These are phyloP conservation scores for Halichondria panicea DNA, from an alignment of 37 sponge, comb jelly and placozoan genomes.

Conservation along the genomic window DNA sequence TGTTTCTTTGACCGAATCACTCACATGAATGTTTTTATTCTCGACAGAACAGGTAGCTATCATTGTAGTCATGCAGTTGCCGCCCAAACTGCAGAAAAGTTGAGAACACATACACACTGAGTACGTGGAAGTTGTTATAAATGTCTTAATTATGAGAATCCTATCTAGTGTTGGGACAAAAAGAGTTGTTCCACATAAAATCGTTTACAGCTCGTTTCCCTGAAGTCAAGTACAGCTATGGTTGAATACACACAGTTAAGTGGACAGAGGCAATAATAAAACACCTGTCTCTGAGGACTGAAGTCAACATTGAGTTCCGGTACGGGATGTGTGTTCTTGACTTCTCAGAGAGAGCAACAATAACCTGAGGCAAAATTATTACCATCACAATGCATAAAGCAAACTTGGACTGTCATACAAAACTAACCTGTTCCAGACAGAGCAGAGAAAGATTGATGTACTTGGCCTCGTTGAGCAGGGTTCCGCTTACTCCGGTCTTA, in stretches of 20 bases:
- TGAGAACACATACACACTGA: background rate
- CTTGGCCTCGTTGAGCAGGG: conserved; percentile 90
- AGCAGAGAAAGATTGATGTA: conserved; percentile 98
- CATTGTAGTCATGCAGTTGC: conserved; percentile 98
- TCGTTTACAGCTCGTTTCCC: no score
- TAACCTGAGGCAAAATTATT: conserved; percentile 62
- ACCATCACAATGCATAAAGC: background rate
- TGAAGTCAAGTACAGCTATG: background rate
- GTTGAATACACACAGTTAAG: conserved; percentile 1
- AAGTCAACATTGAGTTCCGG: conserved; percentile 99
- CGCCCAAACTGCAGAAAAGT: conserved; percentile 79
- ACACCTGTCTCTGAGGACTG: conserved; percentile 94
- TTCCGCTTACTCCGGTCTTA: conserved; percentile 87
- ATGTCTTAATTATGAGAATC: no score
- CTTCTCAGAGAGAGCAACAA: conserved; percentile 96
- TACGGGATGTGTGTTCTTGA: conserved; percentile 93
- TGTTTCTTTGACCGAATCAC: background rate
- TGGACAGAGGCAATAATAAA: background rate
- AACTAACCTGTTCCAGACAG: conserved; percentile 86
- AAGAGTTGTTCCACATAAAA: background rate
- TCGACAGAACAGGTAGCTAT: conserved; percentile 97
- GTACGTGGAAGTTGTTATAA: no score
- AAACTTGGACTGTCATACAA: background rate
- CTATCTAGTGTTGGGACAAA: no score
- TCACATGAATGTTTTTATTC: conserved; percentile 88